Base-by-base conservation (phyloP, 2,797 vertebrate species). In the Carapus acus region DNA sequence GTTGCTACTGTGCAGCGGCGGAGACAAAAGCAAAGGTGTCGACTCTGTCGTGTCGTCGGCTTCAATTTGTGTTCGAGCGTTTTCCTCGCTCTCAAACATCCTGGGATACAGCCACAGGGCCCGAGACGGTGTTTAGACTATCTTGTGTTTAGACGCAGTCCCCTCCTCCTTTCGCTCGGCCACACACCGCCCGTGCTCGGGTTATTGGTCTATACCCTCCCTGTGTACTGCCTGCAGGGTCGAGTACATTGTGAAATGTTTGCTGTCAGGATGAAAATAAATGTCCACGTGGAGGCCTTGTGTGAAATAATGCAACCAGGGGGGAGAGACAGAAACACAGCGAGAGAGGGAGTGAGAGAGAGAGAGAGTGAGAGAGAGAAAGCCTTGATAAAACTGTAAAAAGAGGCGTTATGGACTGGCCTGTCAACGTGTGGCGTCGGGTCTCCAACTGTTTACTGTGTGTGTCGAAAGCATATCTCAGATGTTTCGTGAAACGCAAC, bases 61-160 rank as follows among this genome's bases (percentile, higher is more conserved):
- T 63, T 54, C 64, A 62, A 74, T 73, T 66, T 29, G 61, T 58
- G 54, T 64, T 43, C 63, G 65, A 49, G 68, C 37, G 16, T 73
- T 41, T 16, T 59, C 67, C 47, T 46, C 44, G 1, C 58, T 21
- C 66, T 38, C 47, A 63, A 73, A 70, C 76, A 77, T 74, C 73
- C 62, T 76, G 64, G 77, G 73, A 76, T 58, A 31, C 8, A 49
- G 73, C 79, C 77, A 65, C 80, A 81, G 69, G 80, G 76, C 63
- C n/a, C n/a, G 76, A 76, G 73, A 75, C 65, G 5, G 74, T 82
- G 77, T 82, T 86, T 85, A 82, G 69, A 77, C 76, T 69, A 57
- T 74, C 78, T n/a, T n/a, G n/a, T n/a, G n/a, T n/a, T n/a, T n/a
- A n/a, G n/a, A n/a, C 79, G 74, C 76, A 81, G 76, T 80, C 62